phyloP scores from a whole-genome alignment of 2,888 invertebrate genomes.

The Platerodrilus igneus region DNA sequence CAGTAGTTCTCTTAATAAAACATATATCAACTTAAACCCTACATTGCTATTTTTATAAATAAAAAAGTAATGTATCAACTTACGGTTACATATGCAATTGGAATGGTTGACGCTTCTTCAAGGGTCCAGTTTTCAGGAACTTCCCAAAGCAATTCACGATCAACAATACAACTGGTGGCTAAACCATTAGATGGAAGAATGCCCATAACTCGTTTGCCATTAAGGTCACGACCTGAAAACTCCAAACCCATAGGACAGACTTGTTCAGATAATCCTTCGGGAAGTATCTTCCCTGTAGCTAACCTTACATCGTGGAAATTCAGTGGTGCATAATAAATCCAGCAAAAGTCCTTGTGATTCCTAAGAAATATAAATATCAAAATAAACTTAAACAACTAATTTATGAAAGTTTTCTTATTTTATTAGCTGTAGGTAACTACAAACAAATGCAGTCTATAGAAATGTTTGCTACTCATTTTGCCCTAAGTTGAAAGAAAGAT shows the following conservation, averaged over 20 bases:
- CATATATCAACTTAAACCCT: too few relatives aligned
- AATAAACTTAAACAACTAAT: too few relatives aligned
- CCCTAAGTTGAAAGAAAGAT: too few relatives aligned
- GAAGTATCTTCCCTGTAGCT: constrained; percentile 73
- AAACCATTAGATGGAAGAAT: constrained; percentile 55
- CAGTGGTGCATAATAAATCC: constrained; percentile 69
- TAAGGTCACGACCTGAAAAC: constrained; percentile 49
- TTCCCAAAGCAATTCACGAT: constrained; percentile 55
- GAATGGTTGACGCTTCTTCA: constrained; percentile 67
- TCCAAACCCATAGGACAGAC: constrained; percentile 58
- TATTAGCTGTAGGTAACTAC: too few relatives aligned
- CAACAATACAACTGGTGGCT: constrained; percentile 56
- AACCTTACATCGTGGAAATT: constrained; percentile 93
- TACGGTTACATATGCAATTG: constrained; percentile 59
- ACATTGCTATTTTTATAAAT: too few relatives aligned
- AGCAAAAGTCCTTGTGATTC: too few relatives aligned
- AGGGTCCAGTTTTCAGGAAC: constrained; percentile 66
- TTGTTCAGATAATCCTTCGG: constrained; percentile 50
- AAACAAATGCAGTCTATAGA: too few relatives aligned
- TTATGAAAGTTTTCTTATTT: too few relatives aligned
- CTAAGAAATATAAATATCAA: too few relatives aligned
- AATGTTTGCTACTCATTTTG: too few relatives aligned
- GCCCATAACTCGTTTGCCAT: constrained; percentile 62
- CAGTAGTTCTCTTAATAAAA: too few relatives aligned
- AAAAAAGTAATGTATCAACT: too few relatives aligned